Evolutionary conservation across 2,113 vertebrate species (phyloP).

Genomic region (Bombycilla garrulus): DNA sequence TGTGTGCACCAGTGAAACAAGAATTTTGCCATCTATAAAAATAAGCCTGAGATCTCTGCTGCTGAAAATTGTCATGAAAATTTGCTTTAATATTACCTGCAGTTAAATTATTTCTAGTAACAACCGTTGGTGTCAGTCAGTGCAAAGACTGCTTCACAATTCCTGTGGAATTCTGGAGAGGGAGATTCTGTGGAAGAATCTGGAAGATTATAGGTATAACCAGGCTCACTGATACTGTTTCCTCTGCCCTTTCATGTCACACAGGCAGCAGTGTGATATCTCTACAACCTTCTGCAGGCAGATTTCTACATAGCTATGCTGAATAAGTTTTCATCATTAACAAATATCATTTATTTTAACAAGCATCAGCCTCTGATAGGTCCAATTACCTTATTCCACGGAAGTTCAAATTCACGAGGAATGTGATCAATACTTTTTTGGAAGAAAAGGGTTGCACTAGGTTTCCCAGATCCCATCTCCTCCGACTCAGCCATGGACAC

Average conservation of each 20-base stretch:
- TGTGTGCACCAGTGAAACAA: background rate
- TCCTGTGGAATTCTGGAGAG: background rate
- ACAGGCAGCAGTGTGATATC: background rate
- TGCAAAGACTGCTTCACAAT: background rate
- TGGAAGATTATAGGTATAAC: background rate
- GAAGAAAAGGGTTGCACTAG: background rate
- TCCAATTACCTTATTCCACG: background rate
- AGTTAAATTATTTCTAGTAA: background rate
- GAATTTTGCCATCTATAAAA: background rate
- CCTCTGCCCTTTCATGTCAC: background rate
- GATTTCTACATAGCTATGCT: background rate
- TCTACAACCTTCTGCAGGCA: background rate
- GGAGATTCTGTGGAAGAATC: background rate
- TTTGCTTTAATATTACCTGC: background rate
- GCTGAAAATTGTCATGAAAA: background rate
- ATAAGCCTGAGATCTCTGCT: background rate
- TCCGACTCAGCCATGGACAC: background rate
- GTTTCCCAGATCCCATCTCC: background rate
- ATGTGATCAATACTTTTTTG: background rate
- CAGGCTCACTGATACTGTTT: background rate
- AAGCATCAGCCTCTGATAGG: background rate
- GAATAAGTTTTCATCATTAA: background rate
- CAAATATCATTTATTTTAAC: background rate
- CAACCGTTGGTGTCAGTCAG: background rate
- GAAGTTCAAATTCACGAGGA: accelerated